Percentiles rank a stretch among this genome's conserved stretches.
phyloP scores from a whole-genome alignment of 1,140 invertebrate genomes.

The Lethrus apterus region DNA sequence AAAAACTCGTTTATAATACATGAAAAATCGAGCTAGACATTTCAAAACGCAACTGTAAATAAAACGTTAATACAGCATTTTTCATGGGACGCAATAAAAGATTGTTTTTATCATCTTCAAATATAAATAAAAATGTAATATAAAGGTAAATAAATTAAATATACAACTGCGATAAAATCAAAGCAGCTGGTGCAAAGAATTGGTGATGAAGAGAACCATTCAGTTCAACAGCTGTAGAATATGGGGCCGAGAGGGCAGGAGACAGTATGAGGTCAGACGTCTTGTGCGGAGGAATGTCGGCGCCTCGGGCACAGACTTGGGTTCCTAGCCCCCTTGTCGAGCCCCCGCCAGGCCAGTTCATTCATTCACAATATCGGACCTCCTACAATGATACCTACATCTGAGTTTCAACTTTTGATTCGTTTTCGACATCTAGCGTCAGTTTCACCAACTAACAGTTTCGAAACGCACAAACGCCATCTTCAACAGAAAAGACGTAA shows the following conservation, averaged over 20 bases:
- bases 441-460: background rate
- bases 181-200: constrained; percentile 12
- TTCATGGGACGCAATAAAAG: too few relatives aligned
- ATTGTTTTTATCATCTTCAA: too few relatives aligned
- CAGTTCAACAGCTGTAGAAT: constrained; percentile 10
- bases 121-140: too few relatives aligned
- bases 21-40: too few relatives aligned
- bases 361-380: constrained; percentile 37
- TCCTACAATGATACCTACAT: constrained; percentile 39
- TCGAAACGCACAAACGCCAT: background rate
- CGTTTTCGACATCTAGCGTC: too few relatives aligned
- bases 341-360: constrained; percentile 36
- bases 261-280: constrained; percentile 37
- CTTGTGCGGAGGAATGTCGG: constrained; percentile 50
- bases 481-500: background rate
- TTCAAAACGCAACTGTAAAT: too few relatives aligned
- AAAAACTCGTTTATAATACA: too few relatives aligned
- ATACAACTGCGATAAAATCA: too few relatives aligned
- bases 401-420: too few relatives aligned
- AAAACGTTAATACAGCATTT: too few relatives aligned
- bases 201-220: constrained; percentile 13
- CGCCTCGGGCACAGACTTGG: constrained; percentile 49
- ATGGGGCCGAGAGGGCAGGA: constrained; percentile 37
- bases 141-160: too few relatives aligned
- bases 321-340: constrained; percentile 49